phyloP scores from a whole-genome alignment of 2,888 invertebrate genomes.

The Embidobia sp. region DNA sequence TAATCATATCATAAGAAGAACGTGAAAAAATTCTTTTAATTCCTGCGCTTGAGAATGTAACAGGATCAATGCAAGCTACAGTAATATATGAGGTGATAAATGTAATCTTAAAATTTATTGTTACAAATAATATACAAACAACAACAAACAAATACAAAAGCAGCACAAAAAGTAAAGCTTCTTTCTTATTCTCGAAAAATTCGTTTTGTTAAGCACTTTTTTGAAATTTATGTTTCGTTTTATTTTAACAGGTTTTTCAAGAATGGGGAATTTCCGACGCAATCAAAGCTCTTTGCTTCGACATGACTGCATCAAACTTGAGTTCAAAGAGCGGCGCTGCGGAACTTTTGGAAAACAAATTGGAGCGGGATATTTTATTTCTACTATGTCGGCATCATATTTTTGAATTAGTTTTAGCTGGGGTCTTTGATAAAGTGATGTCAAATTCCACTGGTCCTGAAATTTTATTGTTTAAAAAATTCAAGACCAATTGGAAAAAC shows the following conservation, averaged over 20 bases:
- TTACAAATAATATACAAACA: too few relatives aligned
- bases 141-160: too few relatives aligned
- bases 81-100: conserved; percentile 42
- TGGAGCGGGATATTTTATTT: conserved; percentile 2
- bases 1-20: conserved; percentile 30
- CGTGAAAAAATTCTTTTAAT: conserved; percentile 45
- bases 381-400: conserved; percentile 23
- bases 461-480: conserved; percentile 19
- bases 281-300: conserved; percentile 11
- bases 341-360: neutral
- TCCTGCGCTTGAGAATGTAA: conserved; percentile 48
- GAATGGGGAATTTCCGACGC: conserved; percentile 5
- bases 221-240: neutral
- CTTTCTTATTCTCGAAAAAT: too few relatives aligned
- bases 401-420: conserved; percentile 5
- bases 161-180: too few relatives aligned
- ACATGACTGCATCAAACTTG: neutral
- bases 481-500: conserved; percentile 14
- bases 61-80: conserved; percentile 38
- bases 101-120: neutral
- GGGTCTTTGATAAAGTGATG: conserved; percentile 35
- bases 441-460: conserved; percentile 19
- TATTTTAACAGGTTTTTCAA: conserved; percentile 2
- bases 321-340: conserved; percentile 7
- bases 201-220: neutral